Evolutionary conservation across 2,113 vertebrate species (phyloP).

Genomic region (Archocentrus centrarchus): DNA sequence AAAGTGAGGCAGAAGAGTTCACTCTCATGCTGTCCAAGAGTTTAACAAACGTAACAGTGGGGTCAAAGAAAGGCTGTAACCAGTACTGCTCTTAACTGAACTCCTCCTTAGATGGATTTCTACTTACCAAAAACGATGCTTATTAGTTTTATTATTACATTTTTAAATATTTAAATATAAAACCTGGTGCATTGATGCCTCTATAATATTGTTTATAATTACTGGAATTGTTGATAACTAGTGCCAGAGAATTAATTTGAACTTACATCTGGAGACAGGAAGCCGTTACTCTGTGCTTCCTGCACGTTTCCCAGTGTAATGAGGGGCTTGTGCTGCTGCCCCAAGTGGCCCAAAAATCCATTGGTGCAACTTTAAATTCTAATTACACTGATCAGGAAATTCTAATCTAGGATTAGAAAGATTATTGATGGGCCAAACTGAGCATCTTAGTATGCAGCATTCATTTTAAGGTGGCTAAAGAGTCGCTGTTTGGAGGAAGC

Average conservation of each 20-base stretch:
- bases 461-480: neutral
- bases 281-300: neutral
- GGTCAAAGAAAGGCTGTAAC: neutral
- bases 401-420: neutral
- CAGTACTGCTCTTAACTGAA: neutral
- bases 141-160: too few relatives aligned
- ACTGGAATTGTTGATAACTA: neutral
- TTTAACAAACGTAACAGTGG: neutral
- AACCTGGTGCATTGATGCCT: neutral
- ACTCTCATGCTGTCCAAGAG: neutral
- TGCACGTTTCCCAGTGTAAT: neutral
- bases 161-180: neutral
- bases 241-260: neutral
- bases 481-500: too few relatives aligned
- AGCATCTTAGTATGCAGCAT: neutral
- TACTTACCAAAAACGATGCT: too few relatives aligned
- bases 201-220: neutral
- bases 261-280: neutral
- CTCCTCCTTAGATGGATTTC: neutral
- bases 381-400: neutral
- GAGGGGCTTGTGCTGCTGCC: neutral
- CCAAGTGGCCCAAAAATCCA: conserved; percentile 1
- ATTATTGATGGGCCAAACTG: neutral
- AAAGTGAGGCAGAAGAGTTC: conserved; percentile 10
- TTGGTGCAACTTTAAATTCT: neutral